These are phyloP conservation scores for Drosophila gaucha DNA, from an alignment of 2,888 invertebrate species.

Conservation along the genomic window DNA sequence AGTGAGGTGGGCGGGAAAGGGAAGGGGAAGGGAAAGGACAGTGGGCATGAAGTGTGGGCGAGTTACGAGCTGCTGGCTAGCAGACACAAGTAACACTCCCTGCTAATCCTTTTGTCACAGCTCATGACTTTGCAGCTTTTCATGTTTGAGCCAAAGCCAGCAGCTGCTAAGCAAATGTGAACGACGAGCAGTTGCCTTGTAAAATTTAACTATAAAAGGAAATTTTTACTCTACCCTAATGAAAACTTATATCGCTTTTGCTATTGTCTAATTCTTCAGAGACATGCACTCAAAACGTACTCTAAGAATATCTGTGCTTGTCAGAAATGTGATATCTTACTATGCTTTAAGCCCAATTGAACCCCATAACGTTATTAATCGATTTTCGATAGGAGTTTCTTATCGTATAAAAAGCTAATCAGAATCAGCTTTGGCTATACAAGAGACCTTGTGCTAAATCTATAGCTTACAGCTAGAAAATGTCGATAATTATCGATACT, in stretches of 20 bases:
- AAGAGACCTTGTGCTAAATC: too few relatives aligned
- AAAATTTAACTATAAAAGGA: too few relatives aligned
- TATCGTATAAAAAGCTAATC: neutral
- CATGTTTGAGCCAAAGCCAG: neutral
- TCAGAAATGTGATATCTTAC: too few relatives aligned
- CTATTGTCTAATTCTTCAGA: too few relatives aligned
- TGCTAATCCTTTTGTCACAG: conserved; percentile 79
- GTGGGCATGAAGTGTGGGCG: neutral
- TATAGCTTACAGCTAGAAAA: too few relatives aligned
- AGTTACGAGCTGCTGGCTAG: conserved; percentile 1
- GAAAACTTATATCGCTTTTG: too few relatives aligned
- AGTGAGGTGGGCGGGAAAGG: neutral
- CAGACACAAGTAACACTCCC: conserved; percentile 64
- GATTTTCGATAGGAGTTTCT: neutral
- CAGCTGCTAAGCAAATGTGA: neutral
- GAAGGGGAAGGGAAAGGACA: neutral
- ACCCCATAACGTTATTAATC: too few relatives aligned
- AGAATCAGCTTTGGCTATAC: neutral
- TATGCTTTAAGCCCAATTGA: neutral
- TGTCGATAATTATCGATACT: too few relatives aligned
- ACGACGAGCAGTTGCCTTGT: neutral
- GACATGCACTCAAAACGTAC: too few relatives aligned
- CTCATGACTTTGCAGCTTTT: conserved; percentile 70
- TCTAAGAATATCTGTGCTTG: too few relatives aligned
- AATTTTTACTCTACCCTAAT: too few relatives aligned